Evolutionary conservation across 2,113 vertebrate genomes (phyloP), one percentile per base, ranked within the genome.

Genomic region (Ardeotis arabs): DNA sequence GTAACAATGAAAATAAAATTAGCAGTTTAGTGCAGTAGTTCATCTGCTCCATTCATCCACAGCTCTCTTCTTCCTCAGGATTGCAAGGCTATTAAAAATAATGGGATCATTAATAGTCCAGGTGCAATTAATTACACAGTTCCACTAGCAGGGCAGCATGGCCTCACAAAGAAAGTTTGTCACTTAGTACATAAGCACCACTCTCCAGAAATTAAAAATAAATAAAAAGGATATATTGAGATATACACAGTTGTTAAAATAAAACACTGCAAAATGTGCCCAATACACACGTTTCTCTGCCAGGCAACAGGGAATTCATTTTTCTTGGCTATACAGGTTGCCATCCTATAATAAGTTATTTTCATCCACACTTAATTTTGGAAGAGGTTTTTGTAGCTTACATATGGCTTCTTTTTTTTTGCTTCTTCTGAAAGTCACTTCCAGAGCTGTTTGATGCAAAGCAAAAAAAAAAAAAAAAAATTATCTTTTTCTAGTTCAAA

Each of bases 1-100:
- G 78, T 93, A 76, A 95, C 73, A 88, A 75, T 67, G 67, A 96
- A 94, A 95, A 92, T 67, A 35, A 66, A 92, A 89, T 94, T 89
- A 86, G 68, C 64, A 69, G 35, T 74, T 96, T 52, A 95, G 64
- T 60, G 49, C 44, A 84, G 72, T 14, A 77, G 85, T 67, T 94
- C 88, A 68, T 84, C 79, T 78, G 35, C 73, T 84, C 39, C 83
- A 53, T 52, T 92, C 83, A 93, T 10, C 17, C 52, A 80, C 37
- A 90, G 52, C 85, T 70, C 78, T 62, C 24, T 72, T 87, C 33
- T 72, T 87, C 33, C 56, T 93, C 35, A 58, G 29, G 29, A 86
- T 8, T 75, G 27, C 44, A 81, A 81, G 13, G 49, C 60, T 79
- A 37, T 90, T 93, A 85, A 83, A 88, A 93, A 86, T 58, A 84